Conservation (phyloP, 2,888 invertebrate species). For the Holacanthella duospinosa region DNA sequence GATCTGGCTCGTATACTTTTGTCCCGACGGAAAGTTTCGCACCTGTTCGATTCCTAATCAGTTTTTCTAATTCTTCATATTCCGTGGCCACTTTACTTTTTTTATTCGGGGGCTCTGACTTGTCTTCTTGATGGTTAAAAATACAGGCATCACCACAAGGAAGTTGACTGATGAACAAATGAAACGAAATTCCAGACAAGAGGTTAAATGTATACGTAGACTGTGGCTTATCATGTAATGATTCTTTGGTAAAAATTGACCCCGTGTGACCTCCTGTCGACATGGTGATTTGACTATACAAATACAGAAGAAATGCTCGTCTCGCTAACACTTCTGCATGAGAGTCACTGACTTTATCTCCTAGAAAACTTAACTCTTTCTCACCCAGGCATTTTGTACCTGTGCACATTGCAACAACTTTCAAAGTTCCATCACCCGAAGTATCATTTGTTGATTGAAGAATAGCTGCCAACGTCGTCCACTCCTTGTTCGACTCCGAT, state of each 20-base stretch:
- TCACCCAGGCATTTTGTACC: slow-evolving; percentile 85
- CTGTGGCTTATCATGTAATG: neutral
- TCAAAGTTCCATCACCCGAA: slow-evolving; percentile 37
- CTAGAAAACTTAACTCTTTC: slow-evolving; percentile 50
- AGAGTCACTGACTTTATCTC: slow-evolving; percentile 71
- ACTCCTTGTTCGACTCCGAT: slow-evolving; percentile 50
- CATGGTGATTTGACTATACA: slow-evolving; percentile 53
- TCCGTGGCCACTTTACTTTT: neutral
- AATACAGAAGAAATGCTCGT: slow-evolving; percentile 66
- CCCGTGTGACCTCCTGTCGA: neutral
- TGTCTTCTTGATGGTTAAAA: slow-evolving; percentile 41
- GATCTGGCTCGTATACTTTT: slow-evolving; percentile 48
- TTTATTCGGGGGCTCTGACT: neutral
- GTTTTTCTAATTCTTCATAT: slow-evolving; percentile 4
- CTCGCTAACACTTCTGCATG: slow-evolving; percentile 85
- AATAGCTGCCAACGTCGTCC: slow-evolving; percentile 73
- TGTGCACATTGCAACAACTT: slow-evolving; percentile 72
- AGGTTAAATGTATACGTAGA: slow-evolving; percentile 44
- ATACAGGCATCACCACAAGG: slow-evolving; percentile 94
- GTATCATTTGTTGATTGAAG: slow-evolving; percentile 42
- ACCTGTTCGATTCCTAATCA: slow-evolving; percentile 61
- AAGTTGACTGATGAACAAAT: slow-evolving; percentile 74
- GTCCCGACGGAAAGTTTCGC: slow-evolving; percentile 48
- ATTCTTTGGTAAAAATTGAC: neutral
- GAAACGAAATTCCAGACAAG: slow-evolving; percentile 54